Conservation (phyloP, 2,113 vertebrate species). For the Cheilinus undulatus region DNA sequence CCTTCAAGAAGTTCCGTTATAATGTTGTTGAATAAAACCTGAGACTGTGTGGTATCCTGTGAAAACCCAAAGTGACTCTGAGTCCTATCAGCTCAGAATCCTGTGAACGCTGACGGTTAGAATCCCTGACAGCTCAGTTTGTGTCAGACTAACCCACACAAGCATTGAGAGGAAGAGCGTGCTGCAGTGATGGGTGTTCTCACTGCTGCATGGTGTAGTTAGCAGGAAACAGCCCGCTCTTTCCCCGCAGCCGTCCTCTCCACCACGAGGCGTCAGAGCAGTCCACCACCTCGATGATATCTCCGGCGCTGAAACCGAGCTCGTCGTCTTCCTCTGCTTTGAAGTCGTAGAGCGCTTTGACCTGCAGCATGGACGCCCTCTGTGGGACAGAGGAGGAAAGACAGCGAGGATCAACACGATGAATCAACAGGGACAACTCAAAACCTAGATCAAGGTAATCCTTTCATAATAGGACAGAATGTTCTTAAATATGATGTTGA, state of each 20-base stretch:
- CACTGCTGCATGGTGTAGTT: conserved; percentile 87
- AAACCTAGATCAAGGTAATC: too few species aligned
- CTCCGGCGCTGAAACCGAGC: conserved; percentile 88
- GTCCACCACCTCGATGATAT: conserved; percentile 93
- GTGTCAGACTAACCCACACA: background rate
- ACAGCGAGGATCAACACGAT: background rate
- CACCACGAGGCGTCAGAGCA: conserved; percentile 91
- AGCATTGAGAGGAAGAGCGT: background rate
- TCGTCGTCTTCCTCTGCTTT: conserved; percentile 90
- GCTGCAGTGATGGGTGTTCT: conserved; percentile 4
- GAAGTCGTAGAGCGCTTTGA: conserved; percentile 92
- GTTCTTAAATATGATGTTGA: too few species aligned
- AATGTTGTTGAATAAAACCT: background rate
- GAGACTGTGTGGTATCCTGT: background rate
- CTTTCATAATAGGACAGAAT: too few species aligned
- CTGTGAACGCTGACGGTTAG: background rate
- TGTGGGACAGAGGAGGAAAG: conserved; percentile 23
- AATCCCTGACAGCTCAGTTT: background rate
- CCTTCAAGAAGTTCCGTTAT: too few species aligned
- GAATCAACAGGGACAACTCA: too few species aligned
- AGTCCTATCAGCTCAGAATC: background rate
- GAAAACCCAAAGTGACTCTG: background rate
- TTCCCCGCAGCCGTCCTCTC: conserved; percentile 88
- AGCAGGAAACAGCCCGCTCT: conserved; percentile 91
- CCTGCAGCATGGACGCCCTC: conserved; percentile 72